These are phyloP conservation scores for Leptoteleia sp. DNA, from an alignment of 1,140 invertebrate genomes.

Conservation along the genomic window DNA sequence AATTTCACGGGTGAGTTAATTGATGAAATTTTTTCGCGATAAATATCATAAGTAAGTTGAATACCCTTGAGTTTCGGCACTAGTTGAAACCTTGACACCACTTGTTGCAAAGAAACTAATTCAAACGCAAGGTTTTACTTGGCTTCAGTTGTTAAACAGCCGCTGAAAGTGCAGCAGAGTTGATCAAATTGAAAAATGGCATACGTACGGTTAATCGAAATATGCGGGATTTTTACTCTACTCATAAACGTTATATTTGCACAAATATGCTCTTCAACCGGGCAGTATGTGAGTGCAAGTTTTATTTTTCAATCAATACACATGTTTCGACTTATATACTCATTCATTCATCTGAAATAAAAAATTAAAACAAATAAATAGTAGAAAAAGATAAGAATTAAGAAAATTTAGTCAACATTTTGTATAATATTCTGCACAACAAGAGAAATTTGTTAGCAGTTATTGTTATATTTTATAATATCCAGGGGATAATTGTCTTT, in stretches of 20 bases:
- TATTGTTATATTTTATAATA: no score
- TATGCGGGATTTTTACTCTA: slow-evolving; percentile 1
- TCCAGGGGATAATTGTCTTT: no score
- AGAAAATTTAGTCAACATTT: no score
- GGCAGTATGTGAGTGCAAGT: slow-evolving; percentile 59
- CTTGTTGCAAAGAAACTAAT: slow-evolving; percentile 56
- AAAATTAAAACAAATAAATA: no score
- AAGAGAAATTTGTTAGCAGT: no score
- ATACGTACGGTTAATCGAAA: slow-evolving; percentile 10
- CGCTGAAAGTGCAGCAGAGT: slow-evolving; percentile 24
- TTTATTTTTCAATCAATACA: no score
- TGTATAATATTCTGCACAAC: no score
- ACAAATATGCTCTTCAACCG: slow-evolving; percentile 50
- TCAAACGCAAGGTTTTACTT: slow-evolving; percentile 54
- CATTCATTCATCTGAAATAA: no score
- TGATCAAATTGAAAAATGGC: slow-evolving; percentile 45
- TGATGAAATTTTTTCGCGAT: slow-evolving; percentile 1
- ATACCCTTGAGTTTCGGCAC: slow-evolving; percentile 34
- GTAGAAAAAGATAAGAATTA: no score
- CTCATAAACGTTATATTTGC: background rate
- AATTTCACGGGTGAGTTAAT: no score
- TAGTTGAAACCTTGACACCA: slow-evolving; percentile 46
- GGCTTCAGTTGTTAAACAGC: slow-evolving; percentile 62
- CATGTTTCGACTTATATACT: no score
- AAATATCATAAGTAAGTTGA: slow-evolving; percentile 7